Evolutionary conservation across 2,888 invertebrate species (phyloP).

Genomic region (Athripsodes cinereus): DNA sequence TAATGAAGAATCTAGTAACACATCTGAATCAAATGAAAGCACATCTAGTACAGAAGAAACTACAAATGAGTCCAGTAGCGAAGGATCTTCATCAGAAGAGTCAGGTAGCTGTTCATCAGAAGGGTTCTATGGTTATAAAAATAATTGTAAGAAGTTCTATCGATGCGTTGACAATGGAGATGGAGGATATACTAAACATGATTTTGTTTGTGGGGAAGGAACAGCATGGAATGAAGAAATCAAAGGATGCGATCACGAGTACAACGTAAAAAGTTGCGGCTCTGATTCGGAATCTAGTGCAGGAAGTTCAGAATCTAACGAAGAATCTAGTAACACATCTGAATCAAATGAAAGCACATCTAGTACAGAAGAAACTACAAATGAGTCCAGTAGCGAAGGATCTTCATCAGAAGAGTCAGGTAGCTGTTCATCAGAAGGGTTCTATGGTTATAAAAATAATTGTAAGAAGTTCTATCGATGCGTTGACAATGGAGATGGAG

Average conservation of each 20-base stretch:
- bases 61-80: slow-evolving; percentile 5
- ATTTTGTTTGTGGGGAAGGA: slow-evolving; percentile 51
- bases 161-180: slow-evolving; percentile 45
- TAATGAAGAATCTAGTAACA: slow-evolving; percentile 35
- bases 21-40: slow-evolving; percentile 42
- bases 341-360: slow-evolving; percentile 5
- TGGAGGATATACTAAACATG: slow-evolving; percentile 46
- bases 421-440: slow-evolving; percentile 59
- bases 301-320: not conserved
- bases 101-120: slow-evolving; percentile 39
- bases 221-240: slow-evolving; percentile 55
- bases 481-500: slow-evolving; percentile 55
- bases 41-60: slow-evolving; percentile 49
- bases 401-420: slow-evolving; percentile 23
- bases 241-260: slow-evolving; percentile 50
- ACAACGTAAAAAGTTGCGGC: slow-evolving; percentile 39
- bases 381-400: too few relatives aligned
- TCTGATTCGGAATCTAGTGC: not conserved
- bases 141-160: slow-evolving; percentile 47
- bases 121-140: slow-evolving; percentile 43
- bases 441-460: slow-evolving; percentile 60
- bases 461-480: slow-evolving; percentile 76
- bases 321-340: not conserved
- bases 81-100: slow-evolving; percentile 29
- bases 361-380: not conserved